Evolutionary conservation across 2,888 invertebrate species (phyloP).

Genomic region (Megastigmus dorsalis): DNA sequence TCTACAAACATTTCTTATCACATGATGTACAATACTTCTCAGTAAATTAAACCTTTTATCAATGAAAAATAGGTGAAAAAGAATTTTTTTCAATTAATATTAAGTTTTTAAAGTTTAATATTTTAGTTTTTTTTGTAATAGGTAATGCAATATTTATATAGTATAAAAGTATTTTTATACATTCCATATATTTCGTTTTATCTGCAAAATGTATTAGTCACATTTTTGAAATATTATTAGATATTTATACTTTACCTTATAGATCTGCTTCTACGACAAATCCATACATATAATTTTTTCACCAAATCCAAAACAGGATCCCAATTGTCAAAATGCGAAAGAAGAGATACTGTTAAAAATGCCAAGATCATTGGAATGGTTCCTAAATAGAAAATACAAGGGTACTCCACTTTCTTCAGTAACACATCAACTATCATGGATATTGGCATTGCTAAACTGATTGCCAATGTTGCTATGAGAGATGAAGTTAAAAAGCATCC

Average conservation of each 20-base stretch:
- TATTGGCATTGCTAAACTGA: conserved; percentile 92
- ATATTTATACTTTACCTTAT: conserved; percentile 75
- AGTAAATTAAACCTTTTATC: too few species aligned
- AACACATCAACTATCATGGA: conserved; percentile 90
- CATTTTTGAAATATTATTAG: too few species aligned
- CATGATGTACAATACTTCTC: too few species aligned
- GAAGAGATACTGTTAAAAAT: conserved; percentile 82
- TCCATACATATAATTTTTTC: conserved; percentile 75
- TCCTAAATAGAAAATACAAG: conserved; percentile 85
- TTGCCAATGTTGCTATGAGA: conserved; percentile 88
- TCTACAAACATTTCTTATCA: too few species aligned
- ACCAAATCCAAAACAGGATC: conserved; percentile 83
- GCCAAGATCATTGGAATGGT: conserved; percentile 86
- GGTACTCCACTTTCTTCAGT: conserved; percentile 81
- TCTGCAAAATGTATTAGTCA: too few species aligned
- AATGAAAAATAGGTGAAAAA: too few species aligned
- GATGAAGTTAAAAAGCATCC: conserved; percentile 96
- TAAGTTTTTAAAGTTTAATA: too few species aligned
- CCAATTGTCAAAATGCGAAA: conserved; percentile 87
- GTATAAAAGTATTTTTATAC: too few species aligned
- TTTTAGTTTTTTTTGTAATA: too few species aligned
- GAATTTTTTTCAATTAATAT: too few species aligned
- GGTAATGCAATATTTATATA: too few species aligned
- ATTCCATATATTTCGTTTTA: too few species aligned
- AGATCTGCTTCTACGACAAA: conserved; percentile 75